These are phyloP conservation scores for Henicopernis longicauda DNA, from an alignment of 2,113 vertebrate genomes.

Conservation along the genomic window DNA sequence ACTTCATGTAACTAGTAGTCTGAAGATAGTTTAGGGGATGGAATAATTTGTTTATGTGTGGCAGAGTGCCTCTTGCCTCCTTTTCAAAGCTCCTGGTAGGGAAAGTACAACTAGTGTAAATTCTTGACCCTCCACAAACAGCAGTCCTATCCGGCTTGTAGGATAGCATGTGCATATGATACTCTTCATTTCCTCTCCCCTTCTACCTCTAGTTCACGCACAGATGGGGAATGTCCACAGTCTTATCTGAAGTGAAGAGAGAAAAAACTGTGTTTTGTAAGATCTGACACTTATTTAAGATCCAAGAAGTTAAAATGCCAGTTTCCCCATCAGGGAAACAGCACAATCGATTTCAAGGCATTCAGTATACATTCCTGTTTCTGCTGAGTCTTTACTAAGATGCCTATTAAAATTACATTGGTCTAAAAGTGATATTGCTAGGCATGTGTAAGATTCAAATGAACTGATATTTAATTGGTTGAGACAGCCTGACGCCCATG, in stretches of 20 bases:
- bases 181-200: background rate
- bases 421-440: background rate
- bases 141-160: background rate
- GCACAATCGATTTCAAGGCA: background rate
- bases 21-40: background rate
- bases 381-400: background rate
- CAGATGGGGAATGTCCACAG: background rate
- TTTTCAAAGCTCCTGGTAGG: background rate
- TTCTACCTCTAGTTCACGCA: background rate
- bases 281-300: background rate
- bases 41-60: background rate
- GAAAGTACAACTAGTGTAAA: background rate
- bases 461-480: constrained; percentile 22
- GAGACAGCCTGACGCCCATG: background rate
- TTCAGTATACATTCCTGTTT: background rate
- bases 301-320: background rate
- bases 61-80: background rate
- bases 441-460: background rate
- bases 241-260: background rate
- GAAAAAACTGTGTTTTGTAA: background rate
- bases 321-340: background rate
- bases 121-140: background rate
- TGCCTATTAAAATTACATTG: background rate
- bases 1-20: background rate
- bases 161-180: fast-evolving